phyloP scores from a whole-genome alignment of 35 echinoderm and acorn worm genomes.

The Diadema setosum region DNA sequence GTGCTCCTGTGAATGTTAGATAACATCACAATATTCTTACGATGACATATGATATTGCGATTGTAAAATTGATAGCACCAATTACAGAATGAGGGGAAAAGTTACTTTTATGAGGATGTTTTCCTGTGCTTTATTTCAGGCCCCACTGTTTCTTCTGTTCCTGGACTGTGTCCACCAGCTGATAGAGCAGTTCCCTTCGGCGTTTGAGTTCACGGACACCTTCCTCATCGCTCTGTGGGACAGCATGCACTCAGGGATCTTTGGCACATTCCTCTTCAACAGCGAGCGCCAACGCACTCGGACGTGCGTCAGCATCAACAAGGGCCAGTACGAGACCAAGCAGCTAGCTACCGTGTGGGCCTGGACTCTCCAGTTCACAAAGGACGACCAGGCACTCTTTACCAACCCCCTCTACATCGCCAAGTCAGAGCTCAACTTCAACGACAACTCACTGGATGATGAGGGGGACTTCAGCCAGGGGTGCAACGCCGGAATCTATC shows the following conservation, averaged over 20 bases:
- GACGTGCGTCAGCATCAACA: background rate
- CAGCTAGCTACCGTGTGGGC: constrained; percentile 88
- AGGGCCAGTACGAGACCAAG: constrained; percentile 20
- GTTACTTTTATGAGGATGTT: no score
- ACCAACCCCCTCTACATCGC: constrained; percentile 89
- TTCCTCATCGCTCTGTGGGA: constrained; percentile 97
- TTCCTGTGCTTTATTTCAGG: constrained; percentile 37
- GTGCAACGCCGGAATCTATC: constrained; percentile 67
- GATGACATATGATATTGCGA: no score
- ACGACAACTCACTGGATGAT: constrained; percentile 14
- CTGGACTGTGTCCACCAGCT: constrained; percentile 94
- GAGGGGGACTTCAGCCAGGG: constrained; percentile 31
- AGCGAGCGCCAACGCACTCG: constrained; percentile 64
- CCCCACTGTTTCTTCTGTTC: constrained; percentile 90
- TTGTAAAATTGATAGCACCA: no score
- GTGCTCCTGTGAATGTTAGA: no score
- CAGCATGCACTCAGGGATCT: constrained; percentile 79
- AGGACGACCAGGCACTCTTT: constrained; percentile 87
- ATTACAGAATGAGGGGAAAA: no score
- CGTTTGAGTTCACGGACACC: constrained; percentile 97
- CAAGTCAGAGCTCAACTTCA: constrained; percentile 48
- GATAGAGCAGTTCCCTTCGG: constrained; percentile 85
- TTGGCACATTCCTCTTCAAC: constrained; percentile 94
- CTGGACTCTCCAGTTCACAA: constrained; percentile 90
- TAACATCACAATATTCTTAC: no score